Evolutionary conservation across 64 coral and sea anemone genomes (phyloP), one percentile per base, ranked within the genome.

Genomic region (Platygyra sinensis): DNA sequence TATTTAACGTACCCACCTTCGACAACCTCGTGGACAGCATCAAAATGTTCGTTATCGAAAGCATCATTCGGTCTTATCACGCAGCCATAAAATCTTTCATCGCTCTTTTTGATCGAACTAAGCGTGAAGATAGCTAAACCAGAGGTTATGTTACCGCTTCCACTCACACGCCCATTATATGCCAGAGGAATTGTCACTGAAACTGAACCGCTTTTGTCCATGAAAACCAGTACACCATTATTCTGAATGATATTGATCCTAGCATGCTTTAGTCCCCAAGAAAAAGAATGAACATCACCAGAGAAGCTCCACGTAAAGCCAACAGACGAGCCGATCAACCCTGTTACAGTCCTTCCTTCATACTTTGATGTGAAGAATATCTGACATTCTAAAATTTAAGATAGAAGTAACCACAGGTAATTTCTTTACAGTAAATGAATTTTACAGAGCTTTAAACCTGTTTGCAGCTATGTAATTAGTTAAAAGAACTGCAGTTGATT

Each of bases 361-460:
- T 75, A 75, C 54, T 57, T 57, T 57, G 54, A 57, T 57, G 54
- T 57, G 54, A 57, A 54, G 7, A 8, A 13, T 10, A 54, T 54
- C 52, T 10, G 12, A 52, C 24, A 20, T 77, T 32, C 89, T 59
- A 86, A 18, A 91, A 91, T 1, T 46, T 16, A 3, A 85, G 0
- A 28, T 91, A 91, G 17, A 91, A 91, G 33, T 36, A 36, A 36
- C 33, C 62, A 86, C 89, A 5, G 7, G 4, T 46, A 46, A 46
- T 46, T 46, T 46, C 39, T 46, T 5, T 46, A 46, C 5, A 46
- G 39, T 46, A 46, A 46, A 46, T 46, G 39, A 46, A 4, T 46
- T 46, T 6, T 46, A 46, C 5, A 46, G 39, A 46, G 5, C 39
- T 46, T 46, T 46, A 2, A 46, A 46, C 39, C 5, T 46, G 5